phyloP scores from a whole-genome alignment of 2,888 invertebrate species.

The Piscicola geometra region DNA sequence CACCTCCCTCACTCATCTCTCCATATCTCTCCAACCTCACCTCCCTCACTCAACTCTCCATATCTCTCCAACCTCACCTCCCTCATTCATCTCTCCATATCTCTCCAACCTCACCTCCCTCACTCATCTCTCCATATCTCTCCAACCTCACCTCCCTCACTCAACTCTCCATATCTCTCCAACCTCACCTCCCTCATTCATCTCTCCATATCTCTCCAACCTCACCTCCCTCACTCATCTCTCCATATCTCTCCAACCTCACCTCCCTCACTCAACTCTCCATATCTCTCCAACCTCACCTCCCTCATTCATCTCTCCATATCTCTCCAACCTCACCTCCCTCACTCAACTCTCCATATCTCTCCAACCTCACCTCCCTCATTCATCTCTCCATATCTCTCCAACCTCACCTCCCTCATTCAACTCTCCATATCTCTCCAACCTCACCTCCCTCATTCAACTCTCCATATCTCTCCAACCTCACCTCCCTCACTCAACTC shows the following conservation, averaged over 20 bases:
- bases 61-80: conserved; percentile 63
- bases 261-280: too few species aligned
- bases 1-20: neutral
- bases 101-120: too few species aligned
- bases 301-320: too few species aligned
- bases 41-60: too few species aligned
- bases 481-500: conserved; percentile 63
- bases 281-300: conserved; percentile 61
- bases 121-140: conserved; percentile 56
- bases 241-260: conserved; percentile 69
- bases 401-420: conserved; percentile 67
- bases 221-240: neutral
- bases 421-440: too few species aligned
- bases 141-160: conserved; percentile 65
- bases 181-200: conserved; percentile 71
- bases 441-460: too few species aligned
- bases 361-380: conserved; percentile 69
- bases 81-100: too few species aligned
- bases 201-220: too few species aligned
- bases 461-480: neutral
- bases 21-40: conserved; percentile 69
- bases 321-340: too few species aligned
- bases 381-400: neutral
- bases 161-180: neutral
- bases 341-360: neutral